Conservation (phyloP, 1,140 invertebrate genomes). For the Saccostrea echinata region DNA sequence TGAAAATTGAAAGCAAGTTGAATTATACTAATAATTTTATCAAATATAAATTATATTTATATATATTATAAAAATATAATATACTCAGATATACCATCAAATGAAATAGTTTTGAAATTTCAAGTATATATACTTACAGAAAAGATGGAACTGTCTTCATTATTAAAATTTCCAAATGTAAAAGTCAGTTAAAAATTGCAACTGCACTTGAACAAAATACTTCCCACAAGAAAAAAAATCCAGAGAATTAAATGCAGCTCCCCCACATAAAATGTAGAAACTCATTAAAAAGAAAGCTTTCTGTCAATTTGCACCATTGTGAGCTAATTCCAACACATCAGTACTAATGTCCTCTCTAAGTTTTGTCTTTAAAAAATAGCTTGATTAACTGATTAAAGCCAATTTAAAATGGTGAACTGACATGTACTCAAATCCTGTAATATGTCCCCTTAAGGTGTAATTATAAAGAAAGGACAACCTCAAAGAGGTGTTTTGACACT, state of each 20-base stretch:
- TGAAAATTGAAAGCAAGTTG: no score
- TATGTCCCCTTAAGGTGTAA: not conserved
- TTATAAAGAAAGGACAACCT: not conserved
- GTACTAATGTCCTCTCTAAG: no score
- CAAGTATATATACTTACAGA: not conserved
- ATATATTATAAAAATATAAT: no score
- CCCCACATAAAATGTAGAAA: not conserved
- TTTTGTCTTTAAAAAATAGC: no score
- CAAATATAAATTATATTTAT: no score
- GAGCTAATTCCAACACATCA: no score
- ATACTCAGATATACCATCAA: no score
- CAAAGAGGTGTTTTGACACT: not conserved
- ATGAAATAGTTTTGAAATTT: not conserved
- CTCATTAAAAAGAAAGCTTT: no score
- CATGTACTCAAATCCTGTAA: not conserved
- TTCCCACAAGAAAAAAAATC: not conserved
- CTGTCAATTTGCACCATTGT: no score
- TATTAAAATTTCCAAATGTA: not conserved
- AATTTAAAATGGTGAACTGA: not conserved
- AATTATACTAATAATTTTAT: no score
- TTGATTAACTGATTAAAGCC: no score
- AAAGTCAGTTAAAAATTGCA: not conserved
- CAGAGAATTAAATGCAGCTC: not conserved
- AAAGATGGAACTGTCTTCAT: not conserved
- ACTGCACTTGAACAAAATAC: not conserved